Evolutionary conservation across 1,140 invertebrate genomes (phyloP).

Genomic region (Danaus melanippus): DNA sequence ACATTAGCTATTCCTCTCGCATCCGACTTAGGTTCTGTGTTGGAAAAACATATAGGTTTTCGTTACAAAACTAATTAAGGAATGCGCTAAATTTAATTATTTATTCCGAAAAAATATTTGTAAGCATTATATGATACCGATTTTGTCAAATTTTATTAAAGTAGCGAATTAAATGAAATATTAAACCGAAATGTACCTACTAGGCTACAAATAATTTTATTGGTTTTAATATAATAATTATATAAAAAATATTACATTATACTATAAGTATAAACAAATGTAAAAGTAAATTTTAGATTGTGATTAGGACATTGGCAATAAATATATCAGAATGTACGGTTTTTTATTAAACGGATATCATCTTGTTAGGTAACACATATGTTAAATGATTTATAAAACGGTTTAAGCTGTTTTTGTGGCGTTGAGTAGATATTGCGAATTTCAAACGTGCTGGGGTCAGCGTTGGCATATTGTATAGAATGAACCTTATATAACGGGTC

Average conservation of each 20-base stretch:
- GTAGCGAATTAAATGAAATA: too few species aligned
- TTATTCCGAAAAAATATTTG: constrained; percentile 2
- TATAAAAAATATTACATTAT: too few species aligned
- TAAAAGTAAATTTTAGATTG: too few species aligned
- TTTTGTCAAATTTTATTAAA: not conserved
- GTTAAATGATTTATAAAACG: too few species aligned
- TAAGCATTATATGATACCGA: constrained; percentile 4
- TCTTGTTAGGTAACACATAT: too few species aligned
- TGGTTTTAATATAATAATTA: too few species aligned
- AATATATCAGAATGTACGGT: not conserved
- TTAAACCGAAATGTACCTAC: too few species aligned
- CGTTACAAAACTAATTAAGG: constrained; percentile 24
- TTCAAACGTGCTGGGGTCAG: constrained; percentile 4
- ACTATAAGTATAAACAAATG: too few species aligned
- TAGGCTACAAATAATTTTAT: too few species aligned
- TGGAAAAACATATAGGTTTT: constrained; percentile 30
- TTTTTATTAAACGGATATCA: too few species aligned
- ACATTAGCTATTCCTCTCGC: constrained; percentile 40
- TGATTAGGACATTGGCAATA: constrained; percentile 1
- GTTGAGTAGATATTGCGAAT: too few species aligned
- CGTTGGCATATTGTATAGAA: constrained; percentile 12
- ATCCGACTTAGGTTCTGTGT: constrained; percentile 23
- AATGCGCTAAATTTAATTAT: constrained; percentile 5
- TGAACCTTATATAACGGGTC: constrained; percentile 25
- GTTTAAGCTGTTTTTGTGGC: too few species aligned